These are phyloP conservation scores for Bombus superbus DNA, from an alignment of 1,140 invertebrate species.

Conservation along the genomic window DNA sequence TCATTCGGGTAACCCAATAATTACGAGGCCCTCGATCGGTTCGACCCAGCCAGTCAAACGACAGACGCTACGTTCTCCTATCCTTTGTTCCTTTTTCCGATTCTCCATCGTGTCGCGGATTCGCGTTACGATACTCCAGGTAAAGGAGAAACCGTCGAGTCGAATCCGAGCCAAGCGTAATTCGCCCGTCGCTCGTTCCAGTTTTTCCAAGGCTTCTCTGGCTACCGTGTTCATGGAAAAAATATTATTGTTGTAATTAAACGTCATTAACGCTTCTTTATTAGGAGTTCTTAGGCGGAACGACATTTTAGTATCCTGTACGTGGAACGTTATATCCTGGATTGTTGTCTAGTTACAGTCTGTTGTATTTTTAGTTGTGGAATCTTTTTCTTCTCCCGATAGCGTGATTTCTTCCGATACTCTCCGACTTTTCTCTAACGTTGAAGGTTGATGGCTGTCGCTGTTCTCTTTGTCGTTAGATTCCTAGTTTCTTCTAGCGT, in stretches of 20 bases:
- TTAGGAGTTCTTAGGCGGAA: neutral
- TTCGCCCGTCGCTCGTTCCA: neutral
- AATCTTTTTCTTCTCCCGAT: neutral
- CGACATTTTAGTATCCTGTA: neutral
- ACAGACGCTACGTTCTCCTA: conserved; percentile 41
- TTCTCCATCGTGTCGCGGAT: conserved; percentile 1
- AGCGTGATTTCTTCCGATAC: neutral
- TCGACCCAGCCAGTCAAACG: conserved; percentile 48
- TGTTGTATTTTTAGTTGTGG: neutral
- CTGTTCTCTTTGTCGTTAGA: neutral
- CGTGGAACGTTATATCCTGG: neutral
- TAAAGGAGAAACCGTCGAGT: conserved; percentile 26
- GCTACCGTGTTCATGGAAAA: neutral
- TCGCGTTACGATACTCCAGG: conserved; percentile 29
- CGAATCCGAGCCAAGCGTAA: neutral
- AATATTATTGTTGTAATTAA: conserved; percentile 26
- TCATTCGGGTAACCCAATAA: conserved; percentile 52
- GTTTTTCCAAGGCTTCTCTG: no score
- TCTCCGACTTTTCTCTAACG: neutral
- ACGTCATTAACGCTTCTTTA: conserved; percentile 7
- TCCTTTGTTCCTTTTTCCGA: conserved; percentile 8
- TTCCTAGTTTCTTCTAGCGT: neutral
- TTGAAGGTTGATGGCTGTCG: no score
- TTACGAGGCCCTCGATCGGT: conserved; percentile 55
- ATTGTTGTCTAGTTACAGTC: neutral